These are phyloP conservation scores for Lasioglossum pauxillum DNA, from an alignment of 2,888 invertebrate genomes.

Conservation along the genomic window DNA sequence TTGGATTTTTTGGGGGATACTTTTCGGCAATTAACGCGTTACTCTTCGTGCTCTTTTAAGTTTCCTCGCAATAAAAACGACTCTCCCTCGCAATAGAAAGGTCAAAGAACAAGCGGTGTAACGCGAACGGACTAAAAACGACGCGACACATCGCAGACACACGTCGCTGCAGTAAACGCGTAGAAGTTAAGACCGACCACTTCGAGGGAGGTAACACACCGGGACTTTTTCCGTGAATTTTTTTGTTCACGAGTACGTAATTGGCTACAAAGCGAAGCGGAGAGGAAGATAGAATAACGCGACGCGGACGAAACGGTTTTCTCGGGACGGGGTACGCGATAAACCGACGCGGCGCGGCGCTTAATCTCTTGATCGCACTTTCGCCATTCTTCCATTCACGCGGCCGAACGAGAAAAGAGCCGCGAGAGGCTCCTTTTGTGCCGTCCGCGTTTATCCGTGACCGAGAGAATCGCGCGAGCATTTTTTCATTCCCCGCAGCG, in stretches of 20 bases:
- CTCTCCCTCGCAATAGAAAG: neutral
- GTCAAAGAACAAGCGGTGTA: neutral
- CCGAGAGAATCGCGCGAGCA: conserved; percentile 47
- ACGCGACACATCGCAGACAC: neutral
- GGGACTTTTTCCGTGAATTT: neutral
- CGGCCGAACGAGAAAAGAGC: conserved; percentile 44
- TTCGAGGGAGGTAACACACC: neutral
- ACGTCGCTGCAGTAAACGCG: too few species aligned
- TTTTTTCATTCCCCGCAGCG: neutral
- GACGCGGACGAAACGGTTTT: conserved; percentile 48
- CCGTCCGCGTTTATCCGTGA: conserved; percentile 66
- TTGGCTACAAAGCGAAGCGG: neutral
- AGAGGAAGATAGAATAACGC: neutral
- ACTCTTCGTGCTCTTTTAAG: too few species aligned
- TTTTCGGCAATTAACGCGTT: too few species aligned
- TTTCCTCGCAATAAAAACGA: too few species aligned
- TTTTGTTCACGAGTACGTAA: neutral
- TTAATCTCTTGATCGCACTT: conserved; percentile 77
- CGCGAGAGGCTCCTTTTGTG: conserved; percentile 54
- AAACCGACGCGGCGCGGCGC: conserved; percentile 48
- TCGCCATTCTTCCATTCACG: conserved; percentile 78
- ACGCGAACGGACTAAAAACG: neutral
- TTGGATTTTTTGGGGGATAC: too few species aligned
- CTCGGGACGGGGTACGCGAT: conserved; percentile 61
- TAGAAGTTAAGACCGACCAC: neutral